Evolutionary conservation across 2,888 invertebrate genomes (phyloP).

Genomic region (Bugulina stolonifera): DNA sequence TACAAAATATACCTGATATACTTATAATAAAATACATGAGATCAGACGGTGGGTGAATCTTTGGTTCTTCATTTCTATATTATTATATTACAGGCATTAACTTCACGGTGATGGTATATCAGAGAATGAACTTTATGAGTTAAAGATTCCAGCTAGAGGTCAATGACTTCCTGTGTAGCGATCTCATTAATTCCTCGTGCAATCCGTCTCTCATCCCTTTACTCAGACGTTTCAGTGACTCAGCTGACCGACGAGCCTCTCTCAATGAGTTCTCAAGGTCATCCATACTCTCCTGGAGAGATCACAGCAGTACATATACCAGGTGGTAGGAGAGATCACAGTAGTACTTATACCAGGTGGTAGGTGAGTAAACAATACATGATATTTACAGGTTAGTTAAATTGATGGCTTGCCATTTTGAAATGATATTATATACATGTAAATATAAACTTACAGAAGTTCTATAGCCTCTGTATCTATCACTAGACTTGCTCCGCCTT

Average conservation of each 20-base stretch:
- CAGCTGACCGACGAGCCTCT: conserved; percentile 19
- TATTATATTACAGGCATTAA: no score
- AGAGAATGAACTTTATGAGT: no score
- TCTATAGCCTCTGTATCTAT: background rate
- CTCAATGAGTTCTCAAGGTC: conserved; percentile 17
- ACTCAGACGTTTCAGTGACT: conserved; percentile 24
- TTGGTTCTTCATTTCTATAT: no score
- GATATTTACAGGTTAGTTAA: no score
- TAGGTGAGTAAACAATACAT: background rate
- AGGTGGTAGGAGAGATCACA: background rate
- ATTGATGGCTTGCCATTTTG: no score
- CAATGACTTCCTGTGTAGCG: conserved; percentile 6
- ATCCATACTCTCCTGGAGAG: conserved; percentile 15
- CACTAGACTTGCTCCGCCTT: background rate
- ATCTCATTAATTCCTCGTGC: background rate
- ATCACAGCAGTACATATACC: background rate
- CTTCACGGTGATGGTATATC: no score
- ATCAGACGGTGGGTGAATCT: no score
- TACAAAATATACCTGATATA: no score
- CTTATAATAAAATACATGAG: no score
- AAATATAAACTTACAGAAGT: background rate
- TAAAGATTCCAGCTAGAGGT: background rate
- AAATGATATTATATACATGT: no score
- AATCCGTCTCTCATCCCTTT: conserved; percentile 11
- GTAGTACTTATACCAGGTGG: background rate